Conservation (phyloP, 92 coral and sea anemone genomes). For the Siderastrea radians region DNA sequence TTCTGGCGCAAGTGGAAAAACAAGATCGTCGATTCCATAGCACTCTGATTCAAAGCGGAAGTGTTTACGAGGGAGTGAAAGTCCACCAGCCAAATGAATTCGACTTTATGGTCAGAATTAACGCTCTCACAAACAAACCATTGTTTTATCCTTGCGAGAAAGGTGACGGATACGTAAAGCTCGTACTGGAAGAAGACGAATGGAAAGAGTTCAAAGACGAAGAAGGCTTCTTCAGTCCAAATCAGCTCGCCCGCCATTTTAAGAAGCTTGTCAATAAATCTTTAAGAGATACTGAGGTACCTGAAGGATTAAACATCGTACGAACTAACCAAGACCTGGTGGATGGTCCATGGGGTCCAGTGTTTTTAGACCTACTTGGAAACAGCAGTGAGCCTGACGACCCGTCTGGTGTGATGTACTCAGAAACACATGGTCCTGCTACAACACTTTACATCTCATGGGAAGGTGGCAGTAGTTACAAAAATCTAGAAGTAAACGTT, state of each 20-base stretch:
- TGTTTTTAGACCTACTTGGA: conserved; percentile 3
- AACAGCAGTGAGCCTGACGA: background rate
- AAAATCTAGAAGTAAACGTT: background rate
- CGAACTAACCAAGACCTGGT: background rate
- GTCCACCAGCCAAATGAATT: conserved; percentile 63
- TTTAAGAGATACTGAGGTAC: background rate
- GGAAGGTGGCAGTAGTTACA: conserved; percentile 20
- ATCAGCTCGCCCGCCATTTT: conserved; percentile 4
- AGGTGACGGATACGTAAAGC: conserved; percentile 22
- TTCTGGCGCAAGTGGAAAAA: conserved; percentile 1
- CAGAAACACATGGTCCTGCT: conserved; percentile 22
- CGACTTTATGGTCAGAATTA: conserved; percentile 37
- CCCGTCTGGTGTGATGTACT: conserved; percentile 13
- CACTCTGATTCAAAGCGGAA: conserved; percentile 39
- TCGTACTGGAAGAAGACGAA: background rate
- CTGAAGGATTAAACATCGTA: background rate
- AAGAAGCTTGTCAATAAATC: conserved; percentile 21
- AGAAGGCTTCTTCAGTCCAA: conserved; percentile 16
- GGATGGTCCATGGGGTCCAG: conserved; percentile 1
- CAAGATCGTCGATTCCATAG: conserved; percentile 28
- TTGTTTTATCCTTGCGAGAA: background rate
- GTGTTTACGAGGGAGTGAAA: conserved; percentile 50
- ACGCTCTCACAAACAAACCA: conserved; percentile 17
- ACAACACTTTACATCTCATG: conserved; percentile 9
- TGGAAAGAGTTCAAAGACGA: conserved; percentile 22